Base-by-base conservation (phyloP, 2,797 vertebrate species). In the Catamblyrhynchus diadema region DNA sequence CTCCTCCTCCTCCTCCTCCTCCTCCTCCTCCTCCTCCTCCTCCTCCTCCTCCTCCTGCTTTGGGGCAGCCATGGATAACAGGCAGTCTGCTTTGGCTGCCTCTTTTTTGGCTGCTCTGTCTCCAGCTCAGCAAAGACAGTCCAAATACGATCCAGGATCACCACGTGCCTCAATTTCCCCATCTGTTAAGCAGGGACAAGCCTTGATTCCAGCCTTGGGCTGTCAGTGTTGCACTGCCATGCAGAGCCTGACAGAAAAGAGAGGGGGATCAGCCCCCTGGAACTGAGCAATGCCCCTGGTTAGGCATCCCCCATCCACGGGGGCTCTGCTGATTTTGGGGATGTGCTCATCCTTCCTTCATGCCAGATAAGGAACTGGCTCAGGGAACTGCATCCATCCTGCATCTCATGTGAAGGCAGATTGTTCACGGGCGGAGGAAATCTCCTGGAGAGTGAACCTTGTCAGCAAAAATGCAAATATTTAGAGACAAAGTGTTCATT, bases 401-500 rank as follows among this genome's bases (percentile, higher is more conserved):
- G 89, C 35, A 17, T 75, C 91, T 82, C 45, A 0, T 93, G 81
- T 45, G 69, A 14, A 95, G 90, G 94, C 95, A 95, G 94, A 94
- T 95, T 97, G 95, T 92, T 96, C 84, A 95, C n/a, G 89, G 90
- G 78, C 20, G 39, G 64, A 60, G 88, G 61, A 87, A 93, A 94
- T 71, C 94, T 93, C 96, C 92, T 93, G 90, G 95, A 95, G 94
- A 94, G 83, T 88, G 94, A 97, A 96, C 95, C 97, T 97, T 96
- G 97, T 97, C 97, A 97, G 95, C 95, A 92, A 86, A 96, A 93
- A 96, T 96, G 97, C 96, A 97, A 97, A 97, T 97, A 96, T 97
- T 97, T 97, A 94, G 94, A 95, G 95, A 91, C 94, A 94, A 97
- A 96, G 94, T 78, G 91, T 96, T 97, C 95, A 95, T 97, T 96